Percentiles rank a stretch among this genome's conserved stretches.
phyloP scores from a whole-genome alignment of 2,113 vertebrate species.

The Lagenorhynchus albirostris region DNA sequence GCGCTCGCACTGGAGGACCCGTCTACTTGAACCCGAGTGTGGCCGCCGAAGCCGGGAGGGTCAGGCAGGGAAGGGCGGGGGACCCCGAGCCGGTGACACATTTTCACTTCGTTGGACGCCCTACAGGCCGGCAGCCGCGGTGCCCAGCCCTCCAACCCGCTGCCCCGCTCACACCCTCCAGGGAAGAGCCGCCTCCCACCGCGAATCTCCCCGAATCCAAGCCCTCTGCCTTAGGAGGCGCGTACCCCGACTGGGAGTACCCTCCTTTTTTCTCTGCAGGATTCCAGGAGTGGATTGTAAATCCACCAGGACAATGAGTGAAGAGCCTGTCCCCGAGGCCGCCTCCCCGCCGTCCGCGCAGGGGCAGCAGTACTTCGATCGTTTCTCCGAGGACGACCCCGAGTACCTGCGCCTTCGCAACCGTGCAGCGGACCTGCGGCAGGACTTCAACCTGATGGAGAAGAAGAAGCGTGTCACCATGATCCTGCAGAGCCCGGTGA shows the following conservation, averaged over 20 bases:
- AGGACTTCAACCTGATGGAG: conserved; percentile 88
- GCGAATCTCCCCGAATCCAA: not conserved
- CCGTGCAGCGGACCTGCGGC: conserved; percentile 80
- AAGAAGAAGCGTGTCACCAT: conserved; percentile 94
- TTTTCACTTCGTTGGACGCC: not conserved
- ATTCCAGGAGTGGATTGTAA: not conserved
- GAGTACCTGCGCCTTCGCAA: conserved; percentile 86
- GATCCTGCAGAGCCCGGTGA: conserved; percentile 94
- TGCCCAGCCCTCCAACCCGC: no score
- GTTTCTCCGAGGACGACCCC: conserved; percentile 86
- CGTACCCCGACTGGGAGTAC: not conserved
- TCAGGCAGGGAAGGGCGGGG: not conserved
- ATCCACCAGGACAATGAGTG: conserved; percentile 76
- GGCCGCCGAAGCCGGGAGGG: not conserved
- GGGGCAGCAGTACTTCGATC: conserved; percentile 85
- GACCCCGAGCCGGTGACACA: no score
- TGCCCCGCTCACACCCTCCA: fast-evolving
- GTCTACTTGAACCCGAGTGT: not conserved
- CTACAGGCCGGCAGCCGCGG: not conserved
- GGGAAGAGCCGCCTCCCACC: fast-evolving
- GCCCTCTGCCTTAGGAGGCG: not conserved
- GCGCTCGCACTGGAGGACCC: not conserved
- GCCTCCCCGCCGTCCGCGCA: conserved; percentile 74
- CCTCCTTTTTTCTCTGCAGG: conserved; percentile 1
- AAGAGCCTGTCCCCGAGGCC: conserved; percentile 73